Evolutionary conservation across 2,797 vertebrate species (phyloP).

Genomic region (Acrocephalus scirpaceus): DNA sequence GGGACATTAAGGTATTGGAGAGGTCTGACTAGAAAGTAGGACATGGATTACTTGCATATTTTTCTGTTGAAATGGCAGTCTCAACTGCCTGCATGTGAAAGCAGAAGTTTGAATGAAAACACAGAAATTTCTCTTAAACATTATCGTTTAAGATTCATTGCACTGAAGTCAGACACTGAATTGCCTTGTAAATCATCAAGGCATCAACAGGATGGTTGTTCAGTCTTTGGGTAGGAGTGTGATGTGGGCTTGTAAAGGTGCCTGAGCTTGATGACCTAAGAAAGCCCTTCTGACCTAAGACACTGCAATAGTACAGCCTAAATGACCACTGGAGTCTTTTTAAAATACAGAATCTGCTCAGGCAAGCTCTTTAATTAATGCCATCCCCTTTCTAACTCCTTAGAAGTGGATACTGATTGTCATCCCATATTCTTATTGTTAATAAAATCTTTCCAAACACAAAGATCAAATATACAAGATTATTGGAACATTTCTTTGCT

Average conservation of each 20-base stretch:
- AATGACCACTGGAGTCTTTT: not conserved
- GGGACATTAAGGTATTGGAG: not conserved
- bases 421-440: not conserved
- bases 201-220: not conserved
- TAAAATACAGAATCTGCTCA: not conserved
- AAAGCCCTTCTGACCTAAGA: not conserved
- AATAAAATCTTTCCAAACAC: constrained; percentile 31
- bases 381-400: not conserved
- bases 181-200: not conserved
- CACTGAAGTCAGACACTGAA: not conserved
- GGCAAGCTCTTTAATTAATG: not conserved
- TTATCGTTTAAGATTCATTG: not conserved
- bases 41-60: not conserved
- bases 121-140: fast-evolving
- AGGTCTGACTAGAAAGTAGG: not conserved
- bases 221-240: not conserved
- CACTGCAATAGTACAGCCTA: not conserved
- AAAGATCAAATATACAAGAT: constrained; percentile 56
- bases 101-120: not conserved
- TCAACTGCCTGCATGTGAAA: not conserved
- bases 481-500: constrained; percentile 7
- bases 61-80: not conserved
- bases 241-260: fast-evolving
- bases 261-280: not conserved
- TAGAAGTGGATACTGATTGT: not conserved